Percentiles rank a stretch among this genome's conserved stretches.
phyloP scores from a whole-genome alignment of 2,113 vertebrate species.

The Eurypyga helias region DNA sequence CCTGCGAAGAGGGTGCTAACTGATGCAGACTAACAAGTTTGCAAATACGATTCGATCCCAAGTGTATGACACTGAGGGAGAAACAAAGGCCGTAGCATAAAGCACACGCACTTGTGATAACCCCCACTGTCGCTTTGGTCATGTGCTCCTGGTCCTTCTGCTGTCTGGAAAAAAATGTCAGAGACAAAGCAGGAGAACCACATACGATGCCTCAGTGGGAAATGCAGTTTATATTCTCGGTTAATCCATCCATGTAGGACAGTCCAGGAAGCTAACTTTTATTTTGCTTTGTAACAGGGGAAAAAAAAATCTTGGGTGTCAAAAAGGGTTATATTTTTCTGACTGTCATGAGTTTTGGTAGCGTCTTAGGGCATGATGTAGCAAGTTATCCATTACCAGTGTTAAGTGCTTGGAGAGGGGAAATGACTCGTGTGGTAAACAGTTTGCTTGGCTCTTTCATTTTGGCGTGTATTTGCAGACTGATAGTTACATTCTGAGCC shows the following conservation, averaged over 20 bases:
- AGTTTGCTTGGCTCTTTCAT: background rate
- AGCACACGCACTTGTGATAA: slow-evolving; percentile 51
- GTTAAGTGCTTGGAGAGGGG: background rate
- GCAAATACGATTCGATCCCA: slow-evolving; percentile 53
- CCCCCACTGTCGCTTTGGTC: slow-evolving; percentile 45
- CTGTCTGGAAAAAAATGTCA: slow-evolving; percentile 58
- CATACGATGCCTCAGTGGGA: slow-evolving; percentile 2
- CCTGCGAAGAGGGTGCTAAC: slow-evolving; percentile 32
- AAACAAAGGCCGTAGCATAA: slow-evolving; percentile 65
- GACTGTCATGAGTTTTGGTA: background rate
- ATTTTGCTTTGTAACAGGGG: background rate
- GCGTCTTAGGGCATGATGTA: background rate
- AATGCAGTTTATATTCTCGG: background rate
- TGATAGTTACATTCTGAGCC: background rate
- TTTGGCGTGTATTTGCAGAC: background rate
- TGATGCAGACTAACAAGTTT: slow-evolving; percentile 60
- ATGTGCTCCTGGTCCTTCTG: slow-evolving; percentile 65
- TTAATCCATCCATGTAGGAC: background rate
- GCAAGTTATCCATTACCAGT: background rate
- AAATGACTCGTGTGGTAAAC: background rate
- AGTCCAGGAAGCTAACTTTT: background rate
- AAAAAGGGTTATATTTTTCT: background rate
- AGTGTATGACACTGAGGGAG: slow-evolving; percentile 2
- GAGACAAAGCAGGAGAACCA: slow-evolving; percentile 54
- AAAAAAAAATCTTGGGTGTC: background rate